These are phyloP conservation scores for Cyrtorhinus lividipennis DNA, from an alignment of 1,140 invertebrate species.

Conservation along the genomic window DNA sequence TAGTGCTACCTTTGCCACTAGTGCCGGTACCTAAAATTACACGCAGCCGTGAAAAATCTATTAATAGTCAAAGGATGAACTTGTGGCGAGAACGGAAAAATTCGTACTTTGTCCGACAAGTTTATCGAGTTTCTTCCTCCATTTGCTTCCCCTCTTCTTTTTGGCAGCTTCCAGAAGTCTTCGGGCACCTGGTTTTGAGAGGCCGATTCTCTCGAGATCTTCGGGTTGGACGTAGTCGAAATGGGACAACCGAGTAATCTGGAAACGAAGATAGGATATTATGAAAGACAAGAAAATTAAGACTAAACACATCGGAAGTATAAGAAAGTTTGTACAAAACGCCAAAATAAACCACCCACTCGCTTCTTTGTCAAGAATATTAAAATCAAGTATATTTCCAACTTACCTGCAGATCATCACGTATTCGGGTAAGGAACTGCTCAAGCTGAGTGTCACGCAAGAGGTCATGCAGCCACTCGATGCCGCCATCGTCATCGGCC, in stretches of 20 bases:
- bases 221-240: slow-evolving; percentile 91
- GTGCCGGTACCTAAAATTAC: slow-evolving; percentile 21
- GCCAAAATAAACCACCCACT: no score
- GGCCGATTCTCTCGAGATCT: slow-evolving; percentile 86
- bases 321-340: no score
- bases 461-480: slow-evolving; percentile 69
- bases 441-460: slow-evolving; percentile 80
- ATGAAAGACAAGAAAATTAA: neutral
- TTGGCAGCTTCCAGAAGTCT: slow-evolving; percentile 82
- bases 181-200: slow-evolving; percentile 81
- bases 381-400: no score
- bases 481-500: slow-evolving; percentile 39
- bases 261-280: no score
- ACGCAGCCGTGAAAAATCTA: neutral
- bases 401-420: slow-evolving; percentile 71
- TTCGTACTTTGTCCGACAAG: slow-evolving; percentile 10
- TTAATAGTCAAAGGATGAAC: neutral
- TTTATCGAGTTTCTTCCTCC: slow-evolving; percentile 35
- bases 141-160: slow-evolving; percentile 64
- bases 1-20: slow-evolving; percentile 28
- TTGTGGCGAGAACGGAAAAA: neutral
- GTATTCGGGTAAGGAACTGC: slow-evolving; percentile 76
- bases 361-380: no score
- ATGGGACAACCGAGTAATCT: slow-evolving; percentile 75
- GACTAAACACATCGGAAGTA: neutral